These are phyloP conservation scores for Urocynchramus pylzowi DNA, from an alignment of 2,113 vertebrate species.

Conservation along the genomic window DNA sequence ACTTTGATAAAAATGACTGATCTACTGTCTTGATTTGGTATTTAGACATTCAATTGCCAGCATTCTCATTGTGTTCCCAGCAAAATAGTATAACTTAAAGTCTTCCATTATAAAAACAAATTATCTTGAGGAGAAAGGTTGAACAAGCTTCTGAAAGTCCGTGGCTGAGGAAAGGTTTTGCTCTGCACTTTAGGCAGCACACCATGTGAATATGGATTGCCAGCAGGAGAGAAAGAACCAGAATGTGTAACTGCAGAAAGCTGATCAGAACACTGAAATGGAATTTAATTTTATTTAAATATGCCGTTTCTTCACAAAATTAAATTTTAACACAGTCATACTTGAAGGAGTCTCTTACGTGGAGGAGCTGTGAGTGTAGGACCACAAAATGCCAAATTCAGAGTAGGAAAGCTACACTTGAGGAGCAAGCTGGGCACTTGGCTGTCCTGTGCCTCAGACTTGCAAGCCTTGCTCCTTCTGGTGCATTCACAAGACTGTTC, in stretches of 20 bases:
- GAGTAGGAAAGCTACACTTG: background rate
- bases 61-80: background rate
- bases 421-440: background rate
- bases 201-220: background rate
- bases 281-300: constrained; percentile 4
- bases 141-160: background rate
- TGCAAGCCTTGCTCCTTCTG: background rate
- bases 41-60: background rate
- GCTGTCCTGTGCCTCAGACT: background rate
- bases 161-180: background rate
- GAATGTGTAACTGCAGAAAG: background rate
- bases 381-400: background rate
- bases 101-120: background rate
- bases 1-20: background rate
- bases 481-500: background rate
- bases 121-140: background rate
- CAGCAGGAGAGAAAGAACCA: background rate
- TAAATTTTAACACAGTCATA: background rate
- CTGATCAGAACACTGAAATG: background rate
- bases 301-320: background rate
- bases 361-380: background rate
- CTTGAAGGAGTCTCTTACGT: background rate
- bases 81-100: background rate
- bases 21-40: background rate
- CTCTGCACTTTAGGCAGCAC: background rate